Conservation (phyloP, 2,888 invertebrate species). For the Euzophera pinguis region DNA sequence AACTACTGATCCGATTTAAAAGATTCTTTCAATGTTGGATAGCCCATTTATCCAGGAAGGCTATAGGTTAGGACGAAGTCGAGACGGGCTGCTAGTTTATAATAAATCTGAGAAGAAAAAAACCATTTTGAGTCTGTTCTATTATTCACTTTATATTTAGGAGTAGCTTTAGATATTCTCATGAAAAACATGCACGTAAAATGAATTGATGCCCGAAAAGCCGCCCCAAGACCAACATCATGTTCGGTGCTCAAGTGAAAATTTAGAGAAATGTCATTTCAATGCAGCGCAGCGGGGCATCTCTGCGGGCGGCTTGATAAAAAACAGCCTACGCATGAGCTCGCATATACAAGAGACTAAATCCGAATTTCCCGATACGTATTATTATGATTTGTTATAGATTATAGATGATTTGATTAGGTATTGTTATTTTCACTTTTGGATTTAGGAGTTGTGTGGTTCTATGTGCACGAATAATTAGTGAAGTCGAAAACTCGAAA, state of each 20-base stretch:
- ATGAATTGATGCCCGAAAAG: not conserved
- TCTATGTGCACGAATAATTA: no score
- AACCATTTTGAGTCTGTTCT: not conserved
- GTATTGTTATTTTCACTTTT: no score
- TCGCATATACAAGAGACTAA: not conserved
- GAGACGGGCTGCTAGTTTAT: no score
- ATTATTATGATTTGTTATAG: not conserved
- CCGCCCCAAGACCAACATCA: conserved; percentile 1
- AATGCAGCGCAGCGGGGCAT: conserved; percentile 31
- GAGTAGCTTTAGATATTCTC: no score
- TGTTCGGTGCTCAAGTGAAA: not conserved
- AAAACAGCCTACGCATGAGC: conserved; percentile 14
- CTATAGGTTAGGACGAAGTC: no score
- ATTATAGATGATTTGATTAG: not conserved
- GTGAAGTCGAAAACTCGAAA: no score
- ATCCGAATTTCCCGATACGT: not conserved
- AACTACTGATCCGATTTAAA: no score
- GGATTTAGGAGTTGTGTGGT: no score
- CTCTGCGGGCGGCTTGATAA: conserved; percentile 21
- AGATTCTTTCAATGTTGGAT: no score
- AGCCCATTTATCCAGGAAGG: no score
- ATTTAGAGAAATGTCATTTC: conserved; percentile 17
- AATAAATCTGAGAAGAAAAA: no score
- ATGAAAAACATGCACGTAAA: not conserved
- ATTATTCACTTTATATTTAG: not conserved